These are phyloP conservation scores for Nymphicus hollandicus DNA, from an alignment of 2,113 vertebrate species.

Conservation along the genomic window DNA sequence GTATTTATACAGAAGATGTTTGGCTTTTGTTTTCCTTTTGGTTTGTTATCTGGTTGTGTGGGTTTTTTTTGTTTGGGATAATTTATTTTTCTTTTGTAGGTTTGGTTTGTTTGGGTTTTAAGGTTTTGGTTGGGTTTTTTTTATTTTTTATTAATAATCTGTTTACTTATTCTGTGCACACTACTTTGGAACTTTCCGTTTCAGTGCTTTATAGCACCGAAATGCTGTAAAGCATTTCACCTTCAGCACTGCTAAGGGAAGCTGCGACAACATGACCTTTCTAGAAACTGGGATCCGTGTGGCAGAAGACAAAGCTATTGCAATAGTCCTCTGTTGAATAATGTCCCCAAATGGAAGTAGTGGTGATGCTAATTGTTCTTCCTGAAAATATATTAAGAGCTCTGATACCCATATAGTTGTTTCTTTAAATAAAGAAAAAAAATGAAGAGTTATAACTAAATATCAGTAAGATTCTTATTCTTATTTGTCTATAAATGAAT, in stretches of 20 bases:
- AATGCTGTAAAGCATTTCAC: neutral
- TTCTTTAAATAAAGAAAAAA: neutral
- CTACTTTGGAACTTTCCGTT: neutral
- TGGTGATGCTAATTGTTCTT: neutral
- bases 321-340: neutral
- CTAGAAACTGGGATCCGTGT: neutral
- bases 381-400: neutral
- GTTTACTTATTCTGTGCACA: neutral
- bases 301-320: neutral
- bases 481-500: neutral
- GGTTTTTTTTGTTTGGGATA: neutral
- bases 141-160: neutral
- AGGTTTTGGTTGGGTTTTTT: neutral
- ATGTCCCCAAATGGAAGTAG: neutral
- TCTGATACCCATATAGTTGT: neutral
- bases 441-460: neutral
- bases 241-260: neutral
- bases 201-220: neutral
- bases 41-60: neutral
- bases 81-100: neutral
- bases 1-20: neutral
- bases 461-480: neutral
- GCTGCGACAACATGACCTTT: neutral
- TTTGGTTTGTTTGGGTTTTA: fast-evolving
- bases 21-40: neutral